Evolutionary conservation across 2,113 vertebrate genomes (phyloP), one percentile per base, ranked within the genome.

Genomic region (Albula goreensis): DNA sequence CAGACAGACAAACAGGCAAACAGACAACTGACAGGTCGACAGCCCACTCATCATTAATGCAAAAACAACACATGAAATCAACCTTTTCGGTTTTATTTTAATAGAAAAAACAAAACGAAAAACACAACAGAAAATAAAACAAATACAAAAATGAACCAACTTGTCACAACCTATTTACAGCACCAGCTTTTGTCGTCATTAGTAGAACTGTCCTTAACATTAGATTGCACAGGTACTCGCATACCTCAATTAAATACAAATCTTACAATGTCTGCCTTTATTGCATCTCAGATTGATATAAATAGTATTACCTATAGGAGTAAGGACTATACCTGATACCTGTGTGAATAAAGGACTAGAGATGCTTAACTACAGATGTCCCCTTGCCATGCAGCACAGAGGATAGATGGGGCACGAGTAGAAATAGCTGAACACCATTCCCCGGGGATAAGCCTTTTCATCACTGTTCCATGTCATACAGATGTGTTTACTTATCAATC

Each of bases 61-160:
- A 52, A 50, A 56, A 81, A 51, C 8, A 81, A 74, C 70, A 74
- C 70, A 50, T 2, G n/a, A n/a, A 50, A 48, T 41, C n/a, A 13
- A 48, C 25, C 10, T 17, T 60, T 83, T 48, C 22, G 22, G 51
- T 31, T 92, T 96, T 41, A 41, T 41, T 41, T 96, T 94, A 95
- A 93, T 94, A 95, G 85, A 95, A 96, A 95, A 95, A 92, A 88
- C 90, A 88, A 91, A 93, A 89, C 90, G 92, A 92, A 91, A 95
- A 94, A 92, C 88, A 91, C 86, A 91, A 93, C 89, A 91, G 91
- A 92, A 91, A 92, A 91, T 87, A 85, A 84, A 91, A 92, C 86
- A 88, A 81, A 93, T 92, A 93, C 90, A 94, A 94, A 93, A 93
- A 25, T 79, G 84, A 91, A 91, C 86, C 63, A 89, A 90, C 86